These are phyloP conservation scores for Porites divaricata DNA, from an alignment of 92 coral and sea anemone genomes.

Conservation along the genomic window DNA sequence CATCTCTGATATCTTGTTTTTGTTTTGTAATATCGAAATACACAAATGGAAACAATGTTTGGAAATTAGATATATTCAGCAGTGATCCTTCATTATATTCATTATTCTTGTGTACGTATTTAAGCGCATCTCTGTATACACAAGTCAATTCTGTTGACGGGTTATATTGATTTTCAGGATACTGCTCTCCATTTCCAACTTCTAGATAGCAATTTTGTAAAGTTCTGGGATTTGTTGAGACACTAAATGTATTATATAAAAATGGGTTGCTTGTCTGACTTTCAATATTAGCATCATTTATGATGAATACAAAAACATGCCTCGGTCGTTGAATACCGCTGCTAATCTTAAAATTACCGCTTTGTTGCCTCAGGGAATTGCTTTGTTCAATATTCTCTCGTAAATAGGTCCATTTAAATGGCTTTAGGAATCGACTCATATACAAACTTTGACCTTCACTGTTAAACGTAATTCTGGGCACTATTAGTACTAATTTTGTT, in stretches of 20 bases:
- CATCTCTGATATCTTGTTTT: not conserved
- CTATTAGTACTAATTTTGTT: not conserved
- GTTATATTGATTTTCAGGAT: not conserved
- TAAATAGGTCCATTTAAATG: not conserved
- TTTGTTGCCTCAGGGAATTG: not conserved
- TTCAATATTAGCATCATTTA: not conserved
- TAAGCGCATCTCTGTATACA: not conserved
- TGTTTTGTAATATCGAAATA: conserved; percentile 4
- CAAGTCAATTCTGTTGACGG: not conserved
- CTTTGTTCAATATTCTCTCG: not conserved
- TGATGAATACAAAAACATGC: not conserved
- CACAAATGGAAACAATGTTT: not conserved
- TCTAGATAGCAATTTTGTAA: not conserved
- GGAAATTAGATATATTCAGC: not conserved
- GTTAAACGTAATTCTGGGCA: not conserved
- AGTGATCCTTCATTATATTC: not conserved
- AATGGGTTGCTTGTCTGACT: not conserved
- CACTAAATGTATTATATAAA: not conserved
- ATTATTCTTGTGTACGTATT: not conserved
- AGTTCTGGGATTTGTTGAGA: not conserved
- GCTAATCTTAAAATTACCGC: not conserved
- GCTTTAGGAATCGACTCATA: not conserved
- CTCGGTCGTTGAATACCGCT: not conserved
- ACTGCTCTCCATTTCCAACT: not conserved
- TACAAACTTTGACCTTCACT: not conserved